Percentiles rank a stretch among this genome's conserved stretches.
Evolutionary conservation across 2,113 vertebrate species (phyloP).

Genomic region (cattle (Bos taurus)): DNA sequence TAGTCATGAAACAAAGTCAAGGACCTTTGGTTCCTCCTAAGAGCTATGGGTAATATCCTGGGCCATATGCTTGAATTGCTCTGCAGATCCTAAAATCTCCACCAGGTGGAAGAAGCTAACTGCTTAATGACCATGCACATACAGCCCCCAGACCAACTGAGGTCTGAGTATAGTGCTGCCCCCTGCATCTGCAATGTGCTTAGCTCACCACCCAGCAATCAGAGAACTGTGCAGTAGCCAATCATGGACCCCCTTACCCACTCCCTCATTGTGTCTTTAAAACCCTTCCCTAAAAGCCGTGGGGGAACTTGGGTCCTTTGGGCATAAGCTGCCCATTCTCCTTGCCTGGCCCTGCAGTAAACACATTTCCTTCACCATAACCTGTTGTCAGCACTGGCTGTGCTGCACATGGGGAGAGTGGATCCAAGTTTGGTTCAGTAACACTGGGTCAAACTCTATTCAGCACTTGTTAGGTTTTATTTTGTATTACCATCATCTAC

Average conservation of each 20-base stretch:
- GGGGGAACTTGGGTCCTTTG: background rate
- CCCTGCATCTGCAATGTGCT: background rate
- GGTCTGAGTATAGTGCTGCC: background rate
- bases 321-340: background rate
- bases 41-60: background rate
- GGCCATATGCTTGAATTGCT: background rate
- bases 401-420: background rate
- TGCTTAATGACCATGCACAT: background rate
- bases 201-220: background rate
- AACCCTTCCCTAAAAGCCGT: background rate
- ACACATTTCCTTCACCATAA: background rate
- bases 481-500: background rate
- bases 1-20: background rate
- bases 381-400: background rate
- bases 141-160: background rate
- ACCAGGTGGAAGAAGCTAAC: background rate
- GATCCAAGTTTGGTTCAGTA: background rate
- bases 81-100: background rate
- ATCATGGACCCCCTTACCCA: background rate
- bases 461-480: background rate
- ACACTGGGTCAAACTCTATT: background rate
- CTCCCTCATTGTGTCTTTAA: background rate
- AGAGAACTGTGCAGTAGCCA: background rate
- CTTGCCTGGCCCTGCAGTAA: background rate
- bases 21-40: background rate